Evolutionary conservation across 2,797 vertebrate genomes (phyloP).

Genomic region (Oceanodroma leucorhoa): DNA sequence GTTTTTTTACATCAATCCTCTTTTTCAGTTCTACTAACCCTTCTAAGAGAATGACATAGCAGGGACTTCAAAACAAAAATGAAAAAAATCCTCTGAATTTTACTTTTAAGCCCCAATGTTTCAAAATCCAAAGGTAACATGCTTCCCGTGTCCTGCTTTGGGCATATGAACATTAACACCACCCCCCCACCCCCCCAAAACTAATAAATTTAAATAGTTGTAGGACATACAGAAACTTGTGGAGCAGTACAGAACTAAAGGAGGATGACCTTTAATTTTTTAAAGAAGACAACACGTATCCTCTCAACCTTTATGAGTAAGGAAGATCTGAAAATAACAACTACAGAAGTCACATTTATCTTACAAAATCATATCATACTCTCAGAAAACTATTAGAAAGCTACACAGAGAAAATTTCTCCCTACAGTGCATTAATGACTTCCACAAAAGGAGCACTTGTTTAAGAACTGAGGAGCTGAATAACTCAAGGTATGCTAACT

Average conservation of each 20-base stretch:
- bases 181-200: neutral
- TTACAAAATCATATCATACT: neutral
- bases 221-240: neutral
- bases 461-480: neutral
- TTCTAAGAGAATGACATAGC: neutral
- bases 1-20: neutral
- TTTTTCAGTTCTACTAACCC: neutral
- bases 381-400: neutral
- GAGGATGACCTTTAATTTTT: neutral
- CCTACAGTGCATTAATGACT: neutral
- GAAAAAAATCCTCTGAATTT: neutral
- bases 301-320: neutral
- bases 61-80: neutral
- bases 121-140: neutral
- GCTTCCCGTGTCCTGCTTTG: neutral
- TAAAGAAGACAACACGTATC: neutral
- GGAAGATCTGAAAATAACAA: neutral
- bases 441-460: neutral
- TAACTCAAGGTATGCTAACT: neutral
- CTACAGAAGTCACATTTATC: neutral
- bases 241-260: neutral
- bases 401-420: neutral
- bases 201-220: neutral
- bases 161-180: neutral
- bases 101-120: neutral